Base-by-base conservation (phyloP, 2,888 invertebrate genomes). In the Andrena flavipes region DNA sequence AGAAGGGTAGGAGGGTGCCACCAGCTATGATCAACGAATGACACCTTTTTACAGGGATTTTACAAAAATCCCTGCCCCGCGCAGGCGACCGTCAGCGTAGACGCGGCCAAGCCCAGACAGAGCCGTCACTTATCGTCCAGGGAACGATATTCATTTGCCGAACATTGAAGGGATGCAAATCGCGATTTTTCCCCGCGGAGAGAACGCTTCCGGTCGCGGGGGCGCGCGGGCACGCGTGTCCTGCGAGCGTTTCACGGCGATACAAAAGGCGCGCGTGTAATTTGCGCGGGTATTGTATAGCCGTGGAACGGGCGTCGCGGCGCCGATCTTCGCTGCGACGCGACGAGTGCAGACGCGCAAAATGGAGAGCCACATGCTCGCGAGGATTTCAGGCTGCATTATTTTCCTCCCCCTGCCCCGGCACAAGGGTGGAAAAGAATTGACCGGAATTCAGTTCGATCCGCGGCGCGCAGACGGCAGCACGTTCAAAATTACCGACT, bases 401-500 rank as follows among this genome's bases (percentile, higher is more conserved):
- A 74, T 65, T 81, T 64, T n/a, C 35, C 56, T 49, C 13, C 48
- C 56, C 20, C 56, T 23, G 42, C 20, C 20, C 8, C 3, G 56
- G 23, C 10, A 64, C 75, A 80, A 68, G 20, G 35, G 76, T 54
- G 74, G 71, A 69, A 80, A 87, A 88, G 85, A 88, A 90, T 89
- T 88, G 89, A 89, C 80, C 86, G 82, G 86, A 84, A 74, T 87
- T 77, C 85, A 90, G 91, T 93, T 92, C 89, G 82, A 82, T 77
- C 70, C 74, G 51, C 49, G 59, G 49, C 82, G 75, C 80, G 82
- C 86, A 91, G 92, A 91, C 88, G 92, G 92, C 93, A 93, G 93
- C 92, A 93, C 93, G 84, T 91, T 88, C 84, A 90, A 89, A 90
- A 92, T 92, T 93, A 93, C 92, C 92, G 93, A 93, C 93, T 69